phyloP scores from a whole-genome alignment of 2,888 invertebrate genomes.

The Hanleya hanleyi region DNA sequence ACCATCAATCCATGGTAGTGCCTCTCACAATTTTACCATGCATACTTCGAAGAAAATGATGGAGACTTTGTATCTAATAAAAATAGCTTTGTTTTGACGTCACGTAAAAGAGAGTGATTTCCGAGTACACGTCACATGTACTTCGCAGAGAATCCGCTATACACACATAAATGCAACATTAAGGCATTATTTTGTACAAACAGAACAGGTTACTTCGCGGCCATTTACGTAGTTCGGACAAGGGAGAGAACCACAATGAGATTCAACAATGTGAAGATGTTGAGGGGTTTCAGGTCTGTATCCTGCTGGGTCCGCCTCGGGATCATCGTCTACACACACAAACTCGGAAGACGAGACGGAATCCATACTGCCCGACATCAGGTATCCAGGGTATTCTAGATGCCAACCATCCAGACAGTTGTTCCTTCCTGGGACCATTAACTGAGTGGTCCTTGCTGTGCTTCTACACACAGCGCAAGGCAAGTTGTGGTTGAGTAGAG shows the following conservation, averaged over 20 bases:
- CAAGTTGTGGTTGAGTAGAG: conserved; percentile 22
- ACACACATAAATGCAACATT: too few species aligned
- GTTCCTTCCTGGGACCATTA: conserved; percentile 39
- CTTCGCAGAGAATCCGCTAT: too few species aligned
- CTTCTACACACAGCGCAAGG: conserved; percentile 43
- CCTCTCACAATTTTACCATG: too few species aligned
- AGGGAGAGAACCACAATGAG: conserved; percentile 44
- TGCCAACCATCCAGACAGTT: conserved; percentile 43
- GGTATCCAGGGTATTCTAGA: conserved; percentile 43
- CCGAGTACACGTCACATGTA: too few species aligned
- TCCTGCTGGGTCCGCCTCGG: conserved; percentile 34
- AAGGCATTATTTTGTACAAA: conserved; percentile 39
- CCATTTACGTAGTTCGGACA: conserved; percentile 43
- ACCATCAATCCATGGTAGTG: too few species aligned
- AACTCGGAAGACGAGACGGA: conserved; percentile 21
- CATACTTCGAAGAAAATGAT: too few species aligned
- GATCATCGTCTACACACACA: conserved; percentile 37
- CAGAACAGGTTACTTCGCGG: conserved; percentile 42
- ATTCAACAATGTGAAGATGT: conserved; percentile 38
- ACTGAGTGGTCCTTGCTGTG: neutral
- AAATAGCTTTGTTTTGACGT: too few species aligned
- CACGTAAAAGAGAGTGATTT: too few species aligned
- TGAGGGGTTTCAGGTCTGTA: conserved; percentile 29
- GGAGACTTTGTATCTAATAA: too few species aligned
- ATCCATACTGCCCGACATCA: conserved; percentile 35